Conservation (phyloP, 2,888 invertebrate genomes). For the Nipponacmea schrenckii region DNA sequence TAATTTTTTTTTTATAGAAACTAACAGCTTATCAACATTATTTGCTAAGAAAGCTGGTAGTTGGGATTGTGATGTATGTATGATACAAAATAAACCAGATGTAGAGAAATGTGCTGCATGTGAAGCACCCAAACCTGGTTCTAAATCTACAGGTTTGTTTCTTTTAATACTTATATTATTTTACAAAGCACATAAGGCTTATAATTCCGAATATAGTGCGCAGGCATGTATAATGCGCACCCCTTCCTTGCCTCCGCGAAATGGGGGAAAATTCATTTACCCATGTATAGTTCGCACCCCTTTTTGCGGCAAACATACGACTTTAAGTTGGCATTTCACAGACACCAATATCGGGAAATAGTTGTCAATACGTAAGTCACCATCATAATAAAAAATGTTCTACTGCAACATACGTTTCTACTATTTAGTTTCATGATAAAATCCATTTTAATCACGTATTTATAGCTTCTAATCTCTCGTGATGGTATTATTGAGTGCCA, state of each 20-base stretch:
- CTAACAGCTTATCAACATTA: slow-evolving; percentile 25
- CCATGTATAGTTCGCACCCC: too few relatives aligned
- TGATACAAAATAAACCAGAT: slow-evolving; percentile 49
- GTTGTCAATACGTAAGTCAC: too few relatives aligned
- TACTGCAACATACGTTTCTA: too few relatives aligned
- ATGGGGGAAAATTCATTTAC: too few relatives aligned
- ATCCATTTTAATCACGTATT: too few relatives aligned
- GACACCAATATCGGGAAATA: too few relatives aligned
- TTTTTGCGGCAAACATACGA: too few relatives aligned
- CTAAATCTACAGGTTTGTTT: slow-evolving; percentile 17
- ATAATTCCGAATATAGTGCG: neutral
- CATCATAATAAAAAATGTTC: too few relatives aligned
- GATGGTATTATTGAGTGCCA: neutral
- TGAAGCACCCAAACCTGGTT: slow-evolving; percentile 56
- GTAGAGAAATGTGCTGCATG: slow-evolving; percentile 57
- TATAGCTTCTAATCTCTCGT: neutral
- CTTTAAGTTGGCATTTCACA: too few relatives aligned
- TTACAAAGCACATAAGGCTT: neutral
- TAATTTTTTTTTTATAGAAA: neutral
- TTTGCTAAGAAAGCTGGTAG: slow-evolving; percentile 45
- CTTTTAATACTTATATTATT: neutral
- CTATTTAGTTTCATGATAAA: too few relatives aligned
- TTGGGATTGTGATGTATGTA: slow-evolving; percentile 59
- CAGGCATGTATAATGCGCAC: too few relatives aligned
- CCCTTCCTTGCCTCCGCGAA: too few relatives aligned